Evolutionary conservation across 2,888 invertebrate species (phyloP).

Genomic region (Busseola fusca): DNA sequence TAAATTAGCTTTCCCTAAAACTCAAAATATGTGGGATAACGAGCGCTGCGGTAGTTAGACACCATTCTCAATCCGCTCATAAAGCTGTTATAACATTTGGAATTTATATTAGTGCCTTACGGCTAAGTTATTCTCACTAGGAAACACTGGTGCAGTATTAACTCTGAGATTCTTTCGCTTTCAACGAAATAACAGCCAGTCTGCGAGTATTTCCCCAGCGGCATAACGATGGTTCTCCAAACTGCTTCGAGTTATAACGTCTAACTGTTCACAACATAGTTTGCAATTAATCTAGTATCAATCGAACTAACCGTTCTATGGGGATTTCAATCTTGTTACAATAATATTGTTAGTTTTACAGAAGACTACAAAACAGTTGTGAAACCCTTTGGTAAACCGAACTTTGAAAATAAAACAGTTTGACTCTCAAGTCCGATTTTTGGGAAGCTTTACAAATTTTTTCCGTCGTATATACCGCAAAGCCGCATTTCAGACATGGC

Average conservation of each 20-base stretch:
- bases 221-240: slow-evolving; percentile 60
- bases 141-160: slow-evolving; percentile 44
- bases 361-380: slow-evolving; percentile 5
- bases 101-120: slow-evolving; percentile 38
- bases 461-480: slow-evolving; percentile 13
- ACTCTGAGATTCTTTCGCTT: slow-evolving; percentile 60
- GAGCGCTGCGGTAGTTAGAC: slow-evolving; percentile 38
- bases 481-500: background rate
- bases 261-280: slow-evolving; percentile 66
- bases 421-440: slow-evolving; percentile 4
- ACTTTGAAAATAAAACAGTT: background rate
- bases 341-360: slow-evolving; percentile 1
- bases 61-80: slow-evolving; percentile 50
- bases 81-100: slow-evolving; percentile 43
- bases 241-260: slow-evolving; percentile 61
- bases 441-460: slow-evolving; percentile 16
- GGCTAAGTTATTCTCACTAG: slow-evolving; percentile 28
- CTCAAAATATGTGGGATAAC: slow-evolving; percentile 48
- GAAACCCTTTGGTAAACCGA: background rate
- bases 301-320: slow-evolving; percentile 47
- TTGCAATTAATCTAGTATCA: slow-evolving; percentile 71
- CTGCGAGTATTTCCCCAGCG: slow-evolving; percentile 74
- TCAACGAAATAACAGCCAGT: slow-evolving; percentile 66
- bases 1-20: slow-evolving; percentile 58
- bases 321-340: slow-evolving; percentile 39